A percentile compares a stretch with the other conserved stretches of the same genome.
These are phyloP conservation scores for Lumbricus terrestris DNA, from an alignment of 2,888 invertebrate genomes.

Conservation along the genomic window DNA sequence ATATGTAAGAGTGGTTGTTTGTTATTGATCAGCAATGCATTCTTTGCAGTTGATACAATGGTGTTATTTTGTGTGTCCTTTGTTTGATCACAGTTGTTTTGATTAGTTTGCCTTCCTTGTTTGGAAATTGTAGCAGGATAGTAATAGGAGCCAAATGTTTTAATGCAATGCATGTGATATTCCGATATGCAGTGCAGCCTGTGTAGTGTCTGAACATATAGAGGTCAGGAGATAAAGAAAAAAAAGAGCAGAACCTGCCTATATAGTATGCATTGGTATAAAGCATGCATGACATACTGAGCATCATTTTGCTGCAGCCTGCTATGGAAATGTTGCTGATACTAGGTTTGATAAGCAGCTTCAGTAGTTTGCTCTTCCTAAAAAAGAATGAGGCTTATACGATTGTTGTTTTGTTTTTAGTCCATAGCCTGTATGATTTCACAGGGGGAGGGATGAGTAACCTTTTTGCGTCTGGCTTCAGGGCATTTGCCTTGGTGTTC, in stretches of 20 bases:
- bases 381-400: not conserved
- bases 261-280: not conserved
- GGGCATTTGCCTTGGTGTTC: not conserved
- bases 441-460: not conserved
- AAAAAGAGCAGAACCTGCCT: not conserved
- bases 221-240: not conserved
- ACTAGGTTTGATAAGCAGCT: not conserved
- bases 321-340: not conserved
- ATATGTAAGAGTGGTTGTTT: no score
- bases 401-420: not conserved
- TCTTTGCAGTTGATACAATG: not conserved
- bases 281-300: not conserved
- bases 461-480: not conserved
- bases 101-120: not conserved
- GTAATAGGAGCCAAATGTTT: not conserved
- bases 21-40: not conserved
- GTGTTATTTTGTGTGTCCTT: not conserved
- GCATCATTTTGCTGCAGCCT: not conserved
- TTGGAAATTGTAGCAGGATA: not conserved
- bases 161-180: not conserved
- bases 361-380: not conserved
- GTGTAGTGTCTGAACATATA: not conserved
- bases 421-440: not conserved
- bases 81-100: not conserved
- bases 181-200: not conserved